Evolutionary conservation across 2,113 vertebrate genomes (phyloP), one percentile per base, ranked within the genome.

Genomic region (Saiga tatarica): DNA sequence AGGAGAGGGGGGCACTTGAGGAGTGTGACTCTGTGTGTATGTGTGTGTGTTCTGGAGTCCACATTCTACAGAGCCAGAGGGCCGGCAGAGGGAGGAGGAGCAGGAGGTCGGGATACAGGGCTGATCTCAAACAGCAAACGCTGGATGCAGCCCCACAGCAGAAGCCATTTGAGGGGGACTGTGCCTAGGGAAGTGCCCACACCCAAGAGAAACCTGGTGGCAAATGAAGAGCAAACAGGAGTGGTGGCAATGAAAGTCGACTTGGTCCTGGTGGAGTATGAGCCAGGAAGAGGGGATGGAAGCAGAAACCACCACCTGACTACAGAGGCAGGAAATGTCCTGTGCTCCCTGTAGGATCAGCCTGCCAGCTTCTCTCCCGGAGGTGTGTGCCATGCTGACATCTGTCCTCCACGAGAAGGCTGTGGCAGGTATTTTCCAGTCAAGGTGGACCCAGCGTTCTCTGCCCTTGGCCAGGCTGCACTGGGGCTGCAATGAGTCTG

Each of bases 291-390:
- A 50, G 64, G 64, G 62, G 79, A 26, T 52, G 55, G 67, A 83
- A 55, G 53, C 5, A 26, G 45, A 33, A 15, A n/a, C 25, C 25
- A 3, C 17, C 25, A 2, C 16, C 42, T 21, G 6, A 50, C 60
- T 11, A 5, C 2, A 47, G 28, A 28, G 50, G 21, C 12, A 8
- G 15, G 39, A 16, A 11, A 14, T 1, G 42, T 19, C 26, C 67
- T 7, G 15, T 6, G 71, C 5, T 74, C 57, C 16, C 3, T 2
- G n/a, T 1, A 19, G 64, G 64, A 33, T 7, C 5, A 0, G 25
- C 19, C 55, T 39, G 78, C 19, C 7, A 5, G 79, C 79, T 12
- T 25, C 50, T 14, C 50, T 53, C 50, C 50, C 1, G 5, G 45
- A 39, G 15, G 33, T 23, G 6, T 3, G 5, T 1, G 9, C 3